These are phyloP conservation scores for Monochamus saltuarius DNA, from an alignment of 1,140 invertebrate species.

Conservation along the genomic window DNA sequence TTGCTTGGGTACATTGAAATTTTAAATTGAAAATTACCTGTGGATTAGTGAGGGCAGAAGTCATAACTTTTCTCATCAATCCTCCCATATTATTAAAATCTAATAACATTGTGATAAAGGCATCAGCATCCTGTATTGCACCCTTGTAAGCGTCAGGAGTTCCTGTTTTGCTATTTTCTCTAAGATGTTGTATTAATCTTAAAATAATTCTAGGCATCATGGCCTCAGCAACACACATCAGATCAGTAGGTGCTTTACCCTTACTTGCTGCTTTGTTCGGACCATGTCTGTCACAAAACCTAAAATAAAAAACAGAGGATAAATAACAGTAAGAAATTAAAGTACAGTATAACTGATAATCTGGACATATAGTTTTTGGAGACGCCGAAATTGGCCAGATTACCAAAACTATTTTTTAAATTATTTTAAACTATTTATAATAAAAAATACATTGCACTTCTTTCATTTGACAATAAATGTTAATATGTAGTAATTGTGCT, in stretches of 20 bases:
- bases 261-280: conserved; percentile 77
- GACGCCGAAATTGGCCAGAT: no score
- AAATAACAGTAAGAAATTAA: no score
- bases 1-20: no score
- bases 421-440: no score
- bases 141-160: conserved; percentile 58
- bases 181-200: conserved; percentile 84
- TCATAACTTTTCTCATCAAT: conserved; percentile 91
- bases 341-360: no score
- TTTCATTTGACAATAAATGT: no score
- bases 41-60: conserved; percentile 82
- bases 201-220: conserved; percentile 92
- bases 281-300: conserved; percentile 90
- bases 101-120: conserved; percentile 84
- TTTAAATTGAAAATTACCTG: conserved; percentile 51
- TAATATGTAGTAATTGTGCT: no score
- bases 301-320: conserved; percentile 52
- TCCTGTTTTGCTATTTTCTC: conserved; percentile 66
- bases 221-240: conserved; percentile 87
- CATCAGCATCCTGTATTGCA: conserved; percentile 78
- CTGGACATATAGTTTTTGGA: no score
- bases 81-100: conserved; percentile 94
- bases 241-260: conserved; percentile 74
- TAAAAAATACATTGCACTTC: no score
- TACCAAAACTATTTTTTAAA: no score